These are phyloP conservation scores for Berghia stephanieae DNA, from an alignment of 1,140 invertebrate genomes.

Conservation along the genomic window DNA sequence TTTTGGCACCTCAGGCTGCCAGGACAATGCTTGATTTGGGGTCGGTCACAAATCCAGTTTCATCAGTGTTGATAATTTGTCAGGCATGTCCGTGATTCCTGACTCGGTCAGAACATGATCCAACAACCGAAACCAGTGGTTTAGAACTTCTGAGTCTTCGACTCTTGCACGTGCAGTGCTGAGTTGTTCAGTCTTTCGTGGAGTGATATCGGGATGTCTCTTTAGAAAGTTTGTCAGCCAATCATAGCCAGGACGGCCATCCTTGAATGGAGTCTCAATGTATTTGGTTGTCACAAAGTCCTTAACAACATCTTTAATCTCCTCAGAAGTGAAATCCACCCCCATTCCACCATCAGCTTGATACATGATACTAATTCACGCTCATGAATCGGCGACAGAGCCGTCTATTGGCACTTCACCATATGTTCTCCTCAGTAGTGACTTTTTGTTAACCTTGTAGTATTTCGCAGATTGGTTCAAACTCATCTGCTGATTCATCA, in stretches of 20 bases:
- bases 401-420: slow-evolving; percentile 11
- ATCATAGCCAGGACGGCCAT: slow-evolving; percentile 19
- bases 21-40: slow-evolving; percentile 21
- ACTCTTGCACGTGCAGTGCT: slow-evolving; percentile 5
- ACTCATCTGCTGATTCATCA: slow-evolving; percentile 15
- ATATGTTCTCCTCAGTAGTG: not conserved
- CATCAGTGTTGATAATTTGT: slow-evolving; percentile 33
- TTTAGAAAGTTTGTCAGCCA: too few relatives aligned
- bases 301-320: slow-evolving; percentile 21
- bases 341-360: slow-evolving; percentile 30
- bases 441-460: slow-evolving; percentile 19
- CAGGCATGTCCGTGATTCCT: not conserved
- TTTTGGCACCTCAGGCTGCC: slow-evolving; percentile 11
- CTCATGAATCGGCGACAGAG: not conserved
- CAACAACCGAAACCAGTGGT: slow-evolving; percentile 26
- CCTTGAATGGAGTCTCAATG: slow-evolving; percentile 19
- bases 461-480: slow-evolving; percentile 5
- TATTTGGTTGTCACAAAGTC: not conserved
- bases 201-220: slow-evolving; percentile 25
- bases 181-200: slow-evolving; percentile 6
- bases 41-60: slow-evolving; percentile 27
- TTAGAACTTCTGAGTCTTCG: slow-evolving; percentile 4
- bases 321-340: slow-evolving; percentile 20
- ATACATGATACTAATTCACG: slow-evolving; percentile 10
- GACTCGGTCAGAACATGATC: too few relatives aligned